Conservation (phyloP, 2,797 vertebrate species). For the Myotis vivesi region DNA sequence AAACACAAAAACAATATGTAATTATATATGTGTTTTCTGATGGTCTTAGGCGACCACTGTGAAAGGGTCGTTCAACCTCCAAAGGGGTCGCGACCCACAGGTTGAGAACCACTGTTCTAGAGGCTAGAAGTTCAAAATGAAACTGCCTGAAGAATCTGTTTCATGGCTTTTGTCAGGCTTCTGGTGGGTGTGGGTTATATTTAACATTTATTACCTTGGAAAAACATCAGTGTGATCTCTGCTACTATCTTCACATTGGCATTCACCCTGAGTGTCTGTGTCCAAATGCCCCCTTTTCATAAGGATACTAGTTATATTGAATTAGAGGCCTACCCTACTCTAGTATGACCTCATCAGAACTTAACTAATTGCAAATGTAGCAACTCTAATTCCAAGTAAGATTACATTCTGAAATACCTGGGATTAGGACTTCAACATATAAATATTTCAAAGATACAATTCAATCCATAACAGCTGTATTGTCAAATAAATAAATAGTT, state of each 20-base stretch:
- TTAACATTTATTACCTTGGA: background rate
- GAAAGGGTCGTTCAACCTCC: too few relatives aligned
- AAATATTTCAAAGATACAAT: background rate
- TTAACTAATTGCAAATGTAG: background rate
- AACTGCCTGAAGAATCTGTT: background rate
- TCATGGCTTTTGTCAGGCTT: background rate
- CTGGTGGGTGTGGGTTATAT: background rate
- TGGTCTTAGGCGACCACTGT: too few relatives aligned
- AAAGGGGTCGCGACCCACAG: too few relatives aligned
- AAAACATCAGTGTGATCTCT: background rate
- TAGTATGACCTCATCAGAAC: background rate
- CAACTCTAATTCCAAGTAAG: background rate
- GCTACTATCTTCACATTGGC: background rate
- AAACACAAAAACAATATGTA: too few relatives aligned
- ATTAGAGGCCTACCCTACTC: background rate
- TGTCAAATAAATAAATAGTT: background rate
- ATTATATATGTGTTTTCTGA: too few relatives aligned
- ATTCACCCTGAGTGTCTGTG: background rate
- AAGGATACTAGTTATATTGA: background rate
- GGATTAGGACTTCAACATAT: background rate
- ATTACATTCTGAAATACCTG: background rate
- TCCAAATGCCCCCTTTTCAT: background rate
- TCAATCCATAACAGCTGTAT: background rate
- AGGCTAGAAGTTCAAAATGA: background rate
- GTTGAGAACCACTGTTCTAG: background rate